Conservation (phyloP, 2,113 vertebrate genomes). For the Raja brachyura region DNA sequence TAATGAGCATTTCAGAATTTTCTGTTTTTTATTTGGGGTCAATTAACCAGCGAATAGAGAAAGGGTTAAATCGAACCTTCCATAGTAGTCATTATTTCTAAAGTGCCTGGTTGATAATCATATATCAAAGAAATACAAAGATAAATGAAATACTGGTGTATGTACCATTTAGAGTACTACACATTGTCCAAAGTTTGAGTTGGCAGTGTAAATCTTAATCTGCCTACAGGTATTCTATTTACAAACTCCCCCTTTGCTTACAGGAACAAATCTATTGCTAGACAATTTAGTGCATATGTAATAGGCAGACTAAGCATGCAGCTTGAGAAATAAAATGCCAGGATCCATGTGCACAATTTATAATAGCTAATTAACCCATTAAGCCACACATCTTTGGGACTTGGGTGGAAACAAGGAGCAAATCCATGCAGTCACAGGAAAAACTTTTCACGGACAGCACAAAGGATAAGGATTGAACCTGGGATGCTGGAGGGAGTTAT, state of each 20-base stretch:
- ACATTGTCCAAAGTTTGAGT: background rate
- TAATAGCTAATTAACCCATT: too few relatives aligned
- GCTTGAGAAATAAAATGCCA: background rate
- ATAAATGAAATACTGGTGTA: background rate
- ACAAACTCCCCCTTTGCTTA: background rate
- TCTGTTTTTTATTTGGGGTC: background rate
- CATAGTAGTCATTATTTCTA: background rate
- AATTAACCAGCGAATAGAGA: background rate
- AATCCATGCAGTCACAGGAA: too few relatives aligned
- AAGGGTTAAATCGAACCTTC: background rate
- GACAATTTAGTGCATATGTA: background rate
- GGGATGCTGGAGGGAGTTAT: too few relatives aligned
- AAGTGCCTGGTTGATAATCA: background rate
- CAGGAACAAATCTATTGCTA: background rate
- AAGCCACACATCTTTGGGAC: too few relatives aligned
- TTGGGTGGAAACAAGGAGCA: too few relatives aligned
- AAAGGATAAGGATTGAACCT: too few relatives aligned
- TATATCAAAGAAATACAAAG: background rate
- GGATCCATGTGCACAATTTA: too few relatives aligned
- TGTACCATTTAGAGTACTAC: background rate
- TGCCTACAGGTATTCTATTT: background rate
- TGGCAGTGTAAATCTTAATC: background rate
- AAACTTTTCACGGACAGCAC: background rate
- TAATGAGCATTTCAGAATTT: too few relatives aligned
- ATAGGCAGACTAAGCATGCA: background rate